Conservation (phyloP, 2,888 invertebrate species). For the Melikaiella ostensackeni region DNA sequence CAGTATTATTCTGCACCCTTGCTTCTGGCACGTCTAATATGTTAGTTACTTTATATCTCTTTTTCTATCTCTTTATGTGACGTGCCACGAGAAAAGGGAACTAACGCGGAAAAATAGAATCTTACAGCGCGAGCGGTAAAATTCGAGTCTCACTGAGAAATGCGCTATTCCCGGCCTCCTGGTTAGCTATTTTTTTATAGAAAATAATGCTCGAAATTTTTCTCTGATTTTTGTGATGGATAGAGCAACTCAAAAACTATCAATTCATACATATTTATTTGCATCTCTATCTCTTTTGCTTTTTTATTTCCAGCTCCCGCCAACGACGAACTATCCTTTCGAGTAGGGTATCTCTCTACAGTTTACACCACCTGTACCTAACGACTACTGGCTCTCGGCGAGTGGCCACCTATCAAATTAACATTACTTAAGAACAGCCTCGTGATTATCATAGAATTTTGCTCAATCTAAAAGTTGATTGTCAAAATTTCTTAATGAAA, state of each 20-base stretch:
- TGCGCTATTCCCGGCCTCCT: too few species aligned
- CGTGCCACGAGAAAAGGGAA: too few species aligned
- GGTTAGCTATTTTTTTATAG: too few species aligned
- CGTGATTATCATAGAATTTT: conserved; percentile 58
- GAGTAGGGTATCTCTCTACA: conserved; percentile 57
- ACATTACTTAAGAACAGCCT: conserved; percentile 71
- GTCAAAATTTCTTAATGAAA: background rate
- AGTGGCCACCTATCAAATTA: conserved; percentile 72
- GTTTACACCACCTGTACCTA: conserved; percentile 70
- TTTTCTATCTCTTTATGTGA: background rate
- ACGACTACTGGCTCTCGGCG: conserved; percentile 64
- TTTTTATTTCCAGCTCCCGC: conserved; percentile 15
- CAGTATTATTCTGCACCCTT: background rate
- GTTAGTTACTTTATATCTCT: background rate
- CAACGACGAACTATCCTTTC: conserved; percentile 53
- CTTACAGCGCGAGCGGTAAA: too few species aligned
- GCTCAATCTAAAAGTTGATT: background rate
- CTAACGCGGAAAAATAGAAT: too few species aligned
- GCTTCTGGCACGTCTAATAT: background rate
- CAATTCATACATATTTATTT: too few species aligned
- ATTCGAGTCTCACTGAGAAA: too few species aligned
- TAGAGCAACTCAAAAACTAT: too few species aligned
- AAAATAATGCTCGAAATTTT: too few species aligned
- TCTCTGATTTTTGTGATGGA: too few species aligned
- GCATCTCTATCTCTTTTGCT: background rate